Base-by-base conservation (phyloP, 2,888 invertebrate species). In the Amaurobius ferox region DNA sequence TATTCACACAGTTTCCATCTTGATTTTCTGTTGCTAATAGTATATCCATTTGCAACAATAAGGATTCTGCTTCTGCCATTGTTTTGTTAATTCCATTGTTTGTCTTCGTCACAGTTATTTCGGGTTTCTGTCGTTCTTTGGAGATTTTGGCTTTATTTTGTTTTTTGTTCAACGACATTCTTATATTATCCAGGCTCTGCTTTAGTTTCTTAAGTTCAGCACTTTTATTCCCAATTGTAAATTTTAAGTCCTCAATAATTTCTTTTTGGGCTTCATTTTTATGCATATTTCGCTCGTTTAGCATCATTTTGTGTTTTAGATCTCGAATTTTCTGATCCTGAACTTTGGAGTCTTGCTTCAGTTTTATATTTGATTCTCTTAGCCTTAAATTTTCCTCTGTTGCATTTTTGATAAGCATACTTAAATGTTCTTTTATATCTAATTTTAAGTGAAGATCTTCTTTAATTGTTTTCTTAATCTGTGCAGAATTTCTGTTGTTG, bases 301-400 rank as follows among this genome's bases (percentile, higher is more conserved):
- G 5, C 55, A 23, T 55, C 23, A 61, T 68, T 7, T 28, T 55
- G n/a, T 39, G 28, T 5, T 39, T 68, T 5, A 78, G 16, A 5
- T 78, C 30, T n/a, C 77, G 32, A 28, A 70, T 61, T 35, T 70
- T 55, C 6, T 55, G 26, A 23, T 68, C 55, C 23, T 68, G 61
- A 11, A 78, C n/a, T 48, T 61, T 78, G 13, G 35, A 68, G 0
- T 44, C 55, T 68, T 55, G 35, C 44, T 39, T 68, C 19, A 78
- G 35, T 16, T 55, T 55, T 16, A 78, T 61, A 28, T 78, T 78
- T 1, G 68, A 78, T 28, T 68, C 61, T 29, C 77, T 68, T 26
- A 78, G 11, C 39, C 35, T n/a, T 11, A 61, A 61, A 39, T 78
- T 78, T 67, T 76, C 76, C 16, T 44, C 32, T 2, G 76, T 19